Conservation (phyloP, 1,140 invertebrate species). For the Periplaneta americana region DNA sequence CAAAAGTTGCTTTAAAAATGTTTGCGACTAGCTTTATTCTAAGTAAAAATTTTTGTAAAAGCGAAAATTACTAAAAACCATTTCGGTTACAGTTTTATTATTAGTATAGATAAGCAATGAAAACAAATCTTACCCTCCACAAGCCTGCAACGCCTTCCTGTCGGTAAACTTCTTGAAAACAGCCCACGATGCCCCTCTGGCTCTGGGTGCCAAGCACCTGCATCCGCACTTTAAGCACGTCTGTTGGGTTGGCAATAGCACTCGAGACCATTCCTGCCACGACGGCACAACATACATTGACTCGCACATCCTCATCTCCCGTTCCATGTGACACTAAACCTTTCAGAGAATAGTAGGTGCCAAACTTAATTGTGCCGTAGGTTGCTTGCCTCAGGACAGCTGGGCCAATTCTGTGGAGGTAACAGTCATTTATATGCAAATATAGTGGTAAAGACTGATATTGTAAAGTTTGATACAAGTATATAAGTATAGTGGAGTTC, state of each 20-base stretch:
- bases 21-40: too few relatives aligned
- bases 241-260: slow-evolving; percentile 96
- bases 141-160: slow-evolving; percentile 77
- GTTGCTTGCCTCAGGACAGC: slow-evolving; percentile 88
- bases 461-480: too few relatives aligned
- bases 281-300: slow-evolving; percentile 82
- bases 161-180: slow-evolving; percentile 71
- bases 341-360: slow-evolving; percentile 90
- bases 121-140: slow-evolving; percentile 65
- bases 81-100: too few relatives aligned
- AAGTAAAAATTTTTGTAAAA: too few relatives aligned
- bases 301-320: slow-evolving; percentile 55
- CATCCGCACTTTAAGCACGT: slow-evolving; percentile 96
- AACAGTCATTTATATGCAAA: too few relatives aligned
- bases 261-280: slow-evolving; percentile 82
- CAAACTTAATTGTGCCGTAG: slow-evolving; percentile 96
- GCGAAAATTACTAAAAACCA: too few relatives aligned
- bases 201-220: slow-evolving; percentile 58
- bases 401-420: slow-evolving; percentile 71
- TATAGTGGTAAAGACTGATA: too few relatives aligned
- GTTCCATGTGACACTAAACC: slow-evolving; percentile 48
- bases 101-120: neutral
- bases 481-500: too few relatives aligned
- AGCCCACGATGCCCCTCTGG: slow-evolving; percentile 55
- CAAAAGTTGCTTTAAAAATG: too few relatives aligned